phyloP scores from a whole-genome alignment of 2,888 invertebrate genomes.

The Bembecia ichneumoniformis region DNA sequence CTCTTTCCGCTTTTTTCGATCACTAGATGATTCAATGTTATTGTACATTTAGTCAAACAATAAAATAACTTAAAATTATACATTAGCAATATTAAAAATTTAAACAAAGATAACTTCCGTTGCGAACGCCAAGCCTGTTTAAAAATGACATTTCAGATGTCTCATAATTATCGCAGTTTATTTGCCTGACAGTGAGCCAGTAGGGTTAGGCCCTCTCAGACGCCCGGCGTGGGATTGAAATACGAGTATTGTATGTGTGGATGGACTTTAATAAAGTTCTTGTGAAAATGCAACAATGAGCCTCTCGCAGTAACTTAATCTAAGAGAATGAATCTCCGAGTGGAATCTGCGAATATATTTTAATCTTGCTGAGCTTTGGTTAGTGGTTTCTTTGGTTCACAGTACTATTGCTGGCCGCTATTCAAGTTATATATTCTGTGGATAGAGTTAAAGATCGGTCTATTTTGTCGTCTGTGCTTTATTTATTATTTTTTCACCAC shows the following conservation, averaged over 20 bases:
- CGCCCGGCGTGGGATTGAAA: conserved; percentile 39
- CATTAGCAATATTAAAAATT: too few relatives aligned
- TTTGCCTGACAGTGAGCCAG: conserved; percentile 33
- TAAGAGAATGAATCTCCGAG: conserved; percentile 53
- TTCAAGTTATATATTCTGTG: neutral
- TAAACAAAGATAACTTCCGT: too few relatives aligned
- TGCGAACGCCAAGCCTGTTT: neutral
- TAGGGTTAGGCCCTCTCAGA: conserved; percentile 16
- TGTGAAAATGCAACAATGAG: conserved; percentile 53
- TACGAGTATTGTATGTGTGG: conserved; percentile 33
- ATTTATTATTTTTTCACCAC: too few relatives aligned
- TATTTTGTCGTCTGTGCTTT: neutral
- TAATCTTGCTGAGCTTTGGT: conserved; percentile 30
- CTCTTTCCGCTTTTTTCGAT: too few relatives aligned
- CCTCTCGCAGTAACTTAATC: conserved; percentile 48
- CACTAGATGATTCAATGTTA: too few relatives aligned
- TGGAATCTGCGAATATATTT: conserved; percentile 37
- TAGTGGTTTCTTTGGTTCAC: conserved; percentile 1
- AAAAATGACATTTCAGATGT: conserved; percentile 34
- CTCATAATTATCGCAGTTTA: conserved; percentile 44
- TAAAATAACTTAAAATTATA: too few relatives aligned
- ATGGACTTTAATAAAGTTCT: conserved; percentile 57
- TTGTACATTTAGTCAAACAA: too few relatives aligned
- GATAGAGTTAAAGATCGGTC: too few relatives aligned
- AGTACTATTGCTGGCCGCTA: conserved; percentile 8